Base-by-base conservation (phyloP, 2,888 invertebrate genomes). In the Xanthorhoe spadicearia region DNA sequence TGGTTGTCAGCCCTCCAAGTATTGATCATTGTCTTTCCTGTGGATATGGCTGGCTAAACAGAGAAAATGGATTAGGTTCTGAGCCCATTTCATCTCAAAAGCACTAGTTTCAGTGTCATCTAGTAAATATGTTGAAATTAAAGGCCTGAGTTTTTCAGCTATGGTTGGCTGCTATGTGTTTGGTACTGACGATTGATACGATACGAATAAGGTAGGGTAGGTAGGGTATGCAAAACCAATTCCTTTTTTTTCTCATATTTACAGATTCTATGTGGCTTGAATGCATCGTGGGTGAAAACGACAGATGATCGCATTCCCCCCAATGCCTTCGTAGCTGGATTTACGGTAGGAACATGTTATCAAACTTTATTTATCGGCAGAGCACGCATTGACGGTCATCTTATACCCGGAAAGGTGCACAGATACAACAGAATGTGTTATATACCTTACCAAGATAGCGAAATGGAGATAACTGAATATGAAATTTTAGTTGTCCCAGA, bases 341-440 rank as follows among this genome's bases (percentile, higher is more conserved):
- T n/a, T 8, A 63, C 69, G 9, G 50, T 52, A 0, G 71, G 68
- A 28, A 66, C 62, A 0, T 50, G 54, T 10, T n/a, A 59, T 17
- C 69, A 70, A 32, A 35, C 46, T 5, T 13, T 66, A 6, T 70
- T 60, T 52, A 65, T 72, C 32, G 72, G 72, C 49, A 64, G 70
- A 60, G 67, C 66, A 8, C 32, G 51, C 8, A 9, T 70, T 13
- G 60, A 64, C 2, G n/a, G 23, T 3, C 48, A 67, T 13, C 64
- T 70, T 0, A 64, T 72, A 23, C 68, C 68, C 10, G 72, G 72
- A 6, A 72, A 72, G 48, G 58, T 72, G 55, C 70, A 70, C 18
- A 23, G 59, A 43, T 64, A 64, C 46, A 66, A 70, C 57, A 70
- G 68, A 58, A 64, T 61, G 0, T 69, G 70, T 10, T 70, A 64